Evolutionary conservation across 2,113 vertebrate species (phyloP).

Genomic region (Zootoca vivipara): DNA sequence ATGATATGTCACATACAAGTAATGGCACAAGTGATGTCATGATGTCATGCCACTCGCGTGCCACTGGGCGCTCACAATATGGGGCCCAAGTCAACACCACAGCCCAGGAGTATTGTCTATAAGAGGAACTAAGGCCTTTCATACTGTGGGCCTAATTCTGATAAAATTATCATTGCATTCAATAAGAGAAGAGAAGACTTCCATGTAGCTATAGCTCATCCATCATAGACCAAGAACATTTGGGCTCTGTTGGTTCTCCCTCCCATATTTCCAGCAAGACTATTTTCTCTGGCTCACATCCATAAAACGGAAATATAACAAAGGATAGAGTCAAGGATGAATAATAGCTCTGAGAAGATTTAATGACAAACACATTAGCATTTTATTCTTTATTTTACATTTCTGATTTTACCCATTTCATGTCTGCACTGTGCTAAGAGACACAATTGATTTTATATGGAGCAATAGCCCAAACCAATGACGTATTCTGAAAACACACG

Average conservation of each 20-base stretch:
- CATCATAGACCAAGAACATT: slow-evolving; percentile 50
- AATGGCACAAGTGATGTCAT: too few relatives aligned
- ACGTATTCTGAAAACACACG: slow-evolving; percentile 1
- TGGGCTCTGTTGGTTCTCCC: slow-evolving; percentile 51
- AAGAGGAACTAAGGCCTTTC: neutral
- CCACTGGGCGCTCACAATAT: neutral
- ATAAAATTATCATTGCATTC: neutral
- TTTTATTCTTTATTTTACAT: slow-evolving; percentile 57
- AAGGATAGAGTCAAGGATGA: slow-evolving; percentile 68
- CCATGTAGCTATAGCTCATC: slow-evolving; percentile 50
- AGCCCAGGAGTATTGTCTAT: too few relatives aligned
- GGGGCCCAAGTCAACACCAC: too few relatives aligned
- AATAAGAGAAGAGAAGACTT: slow-evolving; percentile 41
- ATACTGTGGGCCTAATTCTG: neutral
- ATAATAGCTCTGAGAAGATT: slow-evolving; percentile 69
- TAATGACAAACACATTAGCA: slow-evolving; percentile 76
- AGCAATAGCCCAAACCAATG: slow-evolving; percentile 35
- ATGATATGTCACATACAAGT: too few relatives aligned
- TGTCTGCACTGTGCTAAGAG: slow-evolving; percentile 41
- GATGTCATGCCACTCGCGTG: neutral
- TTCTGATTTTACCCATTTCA: slow-evolving; percentile 54
- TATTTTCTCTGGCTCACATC: slow-evolving; percentile 77
- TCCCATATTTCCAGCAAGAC: slow-evolving; percentile 54
- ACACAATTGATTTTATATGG: slow-evolving; percentile 35
- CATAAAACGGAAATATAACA: slow-evolving; percentile 70